Base-by-base conservation (phyloP, 30 jellyfish, hydroid and myxozoan species). In the Phacellophora camtschatica region DNA sequence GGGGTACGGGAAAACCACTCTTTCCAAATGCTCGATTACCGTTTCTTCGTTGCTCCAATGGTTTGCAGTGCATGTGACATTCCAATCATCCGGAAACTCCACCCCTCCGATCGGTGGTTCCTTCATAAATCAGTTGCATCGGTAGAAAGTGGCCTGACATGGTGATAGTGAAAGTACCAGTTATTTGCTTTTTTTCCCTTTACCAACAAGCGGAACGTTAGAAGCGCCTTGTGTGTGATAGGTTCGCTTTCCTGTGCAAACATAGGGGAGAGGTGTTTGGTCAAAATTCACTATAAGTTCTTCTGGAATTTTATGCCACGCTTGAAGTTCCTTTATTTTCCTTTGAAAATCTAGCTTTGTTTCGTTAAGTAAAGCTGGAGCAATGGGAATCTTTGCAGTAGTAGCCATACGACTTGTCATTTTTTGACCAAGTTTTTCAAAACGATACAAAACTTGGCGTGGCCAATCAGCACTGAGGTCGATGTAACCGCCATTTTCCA, bases 11-110 rank as follows among this genome's bases (percentile, higher is more conserved):
- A n/a, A n/a, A n/a, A n/a, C n/a, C n/a, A n/a, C n/a, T n/a, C n/a
- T n/a, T n/a, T n/a, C n/a, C n/a, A n/a, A n/a, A n/a, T n/a, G n/a
- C 66, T 74, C 30, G 5, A 74, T 24, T 4, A 33, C 88, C 35
- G 58, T 77, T 43, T 58, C 80, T 43, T 77, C 71, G 89, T 57
- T 77, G 71, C 89, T 77, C 89, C 85, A 71, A 49, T 71, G 85
- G 56, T 71, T 71, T 25, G 76, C 11, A 51, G 85, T 71, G 30
- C 20, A 68, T 24, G 82, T 68, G 68, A 68, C 57, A 49, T 39
- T 15, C 8, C 53, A 5, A 15, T 39, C 11, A 39, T 39, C 53
- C 8, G 53, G 53, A 39, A 39, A 39, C 8, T 8, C 15, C 8
- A 39, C 53, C 8, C 15, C 53, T 5, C 15, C 53, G 53, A 15